Conservation (phyloP, 2,888 invertebrate species). For the Andricus quercusramuli region DNA sequence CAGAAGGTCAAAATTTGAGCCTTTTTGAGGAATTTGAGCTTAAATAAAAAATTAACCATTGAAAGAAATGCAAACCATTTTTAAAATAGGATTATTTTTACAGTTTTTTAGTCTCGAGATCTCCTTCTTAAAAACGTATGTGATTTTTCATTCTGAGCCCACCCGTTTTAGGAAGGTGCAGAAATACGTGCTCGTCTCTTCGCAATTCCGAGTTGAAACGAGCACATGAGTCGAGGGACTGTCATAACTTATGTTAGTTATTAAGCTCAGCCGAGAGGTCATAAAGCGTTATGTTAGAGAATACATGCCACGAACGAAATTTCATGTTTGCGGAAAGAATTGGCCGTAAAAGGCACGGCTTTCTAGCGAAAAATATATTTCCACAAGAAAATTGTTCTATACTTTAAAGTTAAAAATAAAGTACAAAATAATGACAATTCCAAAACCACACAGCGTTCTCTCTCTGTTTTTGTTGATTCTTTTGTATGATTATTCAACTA, state of each 20-base stretch:
- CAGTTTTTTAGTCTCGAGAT: not conserved
- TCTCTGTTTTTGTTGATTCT: too few species aligned
- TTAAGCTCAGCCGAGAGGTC: constrained; percentile 21
- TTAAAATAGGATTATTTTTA: not conserved
- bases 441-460: not conserved
- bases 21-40: too few species aligned
- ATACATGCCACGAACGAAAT: constrained; percentile 18
- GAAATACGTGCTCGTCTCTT: constrained; percentile 30
- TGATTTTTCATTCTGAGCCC: not conserved
- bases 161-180: too few species aligned
- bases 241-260: constrained; percentile 34
- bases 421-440: not conserved
- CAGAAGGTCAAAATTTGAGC: too few species aligned
- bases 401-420: not conserved
- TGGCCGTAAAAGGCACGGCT: not conserved
- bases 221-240: constrained; percentile 33
- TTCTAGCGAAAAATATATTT: constrained; percentile 3
- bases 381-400: not conserved
- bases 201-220: constrained; percentile 30
- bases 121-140: not conserved
- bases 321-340: constrained; percentile 11
- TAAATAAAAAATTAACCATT: too few species aligned
- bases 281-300: constrained; percentile 28
- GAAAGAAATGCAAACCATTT: not conserved
- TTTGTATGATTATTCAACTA: too few species aligned